Base-by-base conservation (phyloP, 1,140 invertebrate genomes). In the Palaemon carinicauda region DNA sequence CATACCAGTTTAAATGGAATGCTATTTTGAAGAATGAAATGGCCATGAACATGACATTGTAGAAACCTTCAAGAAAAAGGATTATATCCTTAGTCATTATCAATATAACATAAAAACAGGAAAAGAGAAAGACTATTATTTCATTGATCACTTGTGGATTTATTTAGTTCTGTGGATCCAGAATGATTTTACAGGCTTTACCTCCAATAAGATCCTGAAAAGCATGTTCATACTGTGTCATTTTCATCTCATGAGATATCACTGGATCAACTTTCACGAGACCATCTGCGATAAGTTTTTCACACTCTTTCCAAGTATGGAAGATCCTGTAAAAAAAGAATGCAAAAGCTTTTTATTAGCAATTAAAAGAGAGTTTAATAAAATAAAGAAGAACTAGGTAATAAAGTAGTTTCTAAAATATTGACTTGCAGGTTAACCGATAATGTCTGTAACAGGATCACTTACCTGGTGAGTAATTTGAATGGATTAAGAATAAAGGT, bases 191-290 rank as follows among this genome's bases (percentile, higher is more conserved):
- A 51, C 78, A 89, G 5, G 80, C 78, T 7, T n/a, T 15, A 15
- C 89, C 85, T 82, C 89, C 60, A 60, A 83, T 31, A 82, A 90
- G 83, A 83, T 89, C 88, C 54, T 89, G 74, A 82, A 90, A 83
- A 87, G 90, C 87, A 29, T 89, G 71, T 74, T 89, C 56, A 87
- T 80, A 51, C 89, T 89, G 89, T 81, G 90, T 88, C 88, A 90
- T 9, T 56, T 69, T 24, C 80, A 90, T 54, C 27, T 87, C 15
- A 82, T 90, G 69, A 17, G 80, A 78, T 3, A 87, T 53, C 0
- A 87, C 21, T 4, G 85, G 88, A 51, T 15, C 24, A 3, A 89
- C 65, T 74, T 80, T 54, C 19, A 87, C 80, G 10, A 65, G 73
- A 27, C 88, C 80, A 9, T 69, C 80, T 29, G 60, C 78, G 56